These are phyloP conservation scores for Labeo calbasu DNA, from an alignment of 2,797 vertebrate species.

Conservation along the genomic window DNA sequence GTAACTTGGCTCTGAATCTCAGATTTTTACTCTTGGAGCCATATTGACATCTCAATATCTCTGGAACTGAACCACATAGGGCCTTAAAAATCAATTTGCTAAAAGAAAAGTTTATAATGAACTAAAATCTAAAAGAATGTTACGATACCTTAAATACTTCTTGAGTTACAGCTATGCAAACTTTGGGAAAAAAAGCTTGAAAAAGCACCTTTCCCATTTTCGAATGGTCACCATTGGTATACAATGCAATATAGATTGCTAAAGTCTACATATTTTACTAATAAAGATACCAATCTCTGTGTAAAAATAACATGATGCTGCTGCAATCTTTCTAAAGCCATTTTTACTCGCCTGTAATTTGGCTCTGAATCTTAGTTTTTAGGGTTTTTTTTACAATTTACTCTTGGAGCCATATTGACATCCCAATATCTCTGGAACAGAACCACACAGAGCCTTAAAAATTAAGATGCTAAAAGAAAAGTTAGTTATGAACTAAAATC, in stretches of 20 bases:
- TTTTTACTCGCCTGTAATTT: too few relatives aligned
- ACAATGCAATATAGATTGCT: too few relatives aligned
- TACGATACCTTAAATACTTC: not conserved
- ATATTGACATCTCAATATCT: not conserved
- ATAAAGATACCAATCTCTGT: not conserved
- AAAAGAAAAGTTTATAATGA: not conserved
- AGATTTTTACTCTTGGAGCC: not conserved
- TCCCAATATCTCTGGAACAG: not conserved
- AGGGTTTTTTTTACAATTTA: not conserved
- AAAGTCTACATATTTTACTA: too few relatives aligned
- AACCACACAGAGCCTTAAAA: not conserved
- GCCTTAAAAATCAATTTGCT: not conserved
- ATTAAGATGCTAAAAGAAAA: not conserved
- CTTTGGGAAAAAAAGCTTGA: not conserved
- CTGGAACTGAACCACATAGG: not conserved
- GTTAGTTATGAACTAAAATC: not conserved
- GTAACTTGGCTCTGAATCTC: too few relatives aligned
- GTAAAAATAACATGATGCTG: not conserved
- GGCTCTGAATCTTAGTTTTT: too few relatives aligned
- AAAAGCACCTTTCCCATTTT: too few relatives aligned
- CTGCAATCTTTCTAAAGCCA: not conserved
- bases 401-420: not conserved
- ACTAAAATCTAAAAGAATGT: not conserved
- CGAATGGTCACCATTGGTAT: too few relatives aligned
- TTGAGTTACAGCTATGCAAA: not conserved